phyloP scores from a whole-genome alignment of 2,797 vertebrate genomes.

The Salarias fasciatus region DNA sequence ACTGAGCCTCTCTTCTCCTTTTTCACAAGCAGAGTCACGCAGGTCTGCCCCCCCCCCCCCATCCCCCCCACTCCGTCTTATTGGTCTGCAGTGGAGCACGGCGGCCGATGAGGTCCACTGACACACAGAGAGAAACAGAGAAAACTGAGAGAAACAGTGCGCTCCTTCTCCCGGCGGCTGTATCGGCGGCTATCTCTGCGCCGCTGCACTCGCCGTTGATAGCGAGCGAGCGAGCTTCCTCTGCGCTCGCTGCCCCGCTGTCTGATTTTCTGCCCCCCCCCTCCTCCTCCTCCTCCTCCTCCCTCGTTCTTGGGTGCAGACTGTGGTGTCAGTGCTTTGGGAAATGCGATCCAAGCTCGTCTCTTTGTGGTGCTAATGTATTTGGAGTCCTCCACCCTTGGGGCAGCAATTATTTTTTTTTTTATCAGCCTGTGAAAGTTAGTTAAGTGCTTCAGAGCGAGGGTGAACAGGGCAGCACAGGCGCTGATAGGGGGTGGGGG shows the following conservation, averaged over 20 bases:
- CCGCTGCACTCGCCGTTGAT: slow-evolving; percentile 8
- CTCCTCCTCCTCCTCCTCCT: too few relatives aligned
- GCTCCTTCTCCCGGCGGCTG: slow-evolving; percentile 31
- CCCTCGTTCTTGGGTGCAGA: slow-evolving; percentile 22
- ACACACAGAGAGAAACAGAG: slow-evolving; percentile 57
- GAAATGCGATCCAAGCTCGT: slow-evolving; percentile 63
- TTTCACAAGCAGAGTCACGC: slow-evolving; percentile 54
- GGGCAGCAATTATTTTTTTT: slow-evolving; percentile 75
- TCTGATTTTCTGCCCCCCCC: slow-evolving; percentile 21
- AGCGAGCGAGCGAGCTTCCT: slow-evolving; percentile 18
- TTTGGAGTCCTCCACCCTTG: slow-evolving; percentile 58
- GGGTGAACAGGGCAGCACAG: slow-evolving; percentile 23
- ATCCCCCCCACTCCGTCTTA: slow-evolving; percentile 52
- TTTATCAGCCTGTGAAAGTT: slow-evolving; percentile 81
- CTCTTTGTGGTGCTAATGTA: slow-evolving; percentile 77
- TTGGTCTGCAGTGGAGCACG: slow-evolving; percentile 73
- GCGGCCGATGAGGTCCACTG: slow-evolving; percentile 71
- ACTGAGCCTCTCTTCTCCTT: slow-evolving; percentile 31
- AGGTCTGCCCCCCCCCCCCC: too few relatives aligned
- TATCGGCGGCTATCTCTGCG: slow-evolving; percentile 17
- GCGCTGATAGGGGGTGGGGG: background rate
- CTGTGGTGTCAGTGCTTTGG: slow-evolving; percentile 46
- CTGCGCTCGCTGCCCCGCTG: slow-evolving; percentile 14
- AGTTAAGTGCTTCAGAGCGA: slow-evolving; percentile 65
- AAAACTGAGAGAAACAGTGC: slow-evolving; percentile 16